Percentiles rank a stretch among this genome's conserved stretches.
These are phyloP conservation scores for Poecilia picta DNA, from an alignment of 2,797 vertebrate genomes.

Conservation along the genomic window DNA sequence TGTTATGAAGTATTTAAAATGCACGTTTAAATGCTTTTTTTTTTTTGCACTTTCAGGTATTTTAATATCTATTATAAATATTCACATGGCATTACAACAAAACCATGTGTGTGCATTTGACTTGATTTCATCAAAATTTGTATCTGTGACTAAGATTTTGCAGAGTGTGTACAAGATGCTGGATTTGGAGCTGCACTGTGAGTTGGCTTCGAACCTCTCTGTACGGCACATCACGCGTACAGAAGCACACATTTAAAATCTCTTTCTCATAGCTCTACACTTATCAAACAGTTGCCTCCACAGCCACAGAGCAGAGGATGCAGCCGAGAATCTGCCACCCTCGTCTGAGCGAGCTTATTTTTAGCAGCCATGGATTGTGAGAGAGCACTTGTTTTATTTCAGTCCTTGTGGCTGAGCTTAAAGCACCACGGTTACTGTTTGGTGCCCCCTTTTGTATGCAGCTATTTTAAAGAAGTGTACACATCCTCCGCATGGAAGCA, in stretches of 20 bases:
- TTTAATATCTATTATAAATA: slow-evolving; percentile 41
- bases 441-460: slow-evolving; percentile 63
- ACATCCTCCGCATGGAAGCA: slow-evolving; percentile 67
- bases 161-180: slow-evolving; percentile 7
- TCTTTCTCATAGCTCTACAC: slow-evolving; percentile 50
- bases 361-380: slow-evolving; percentile 78
- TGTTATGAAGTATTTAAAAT: slow-evolving; percentile 80
- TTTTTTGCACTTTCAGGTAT: slow-evolving; percentile 51
- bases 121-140: slow-evolving; percentile 10
- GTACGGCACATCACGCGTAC: slow-evolving; percentile 26
- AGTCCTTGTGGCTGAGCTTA: slow-evolving; percentile 72
- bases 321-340: slow-evolving; percentile 73
- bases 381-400: slow-evolving; percentile 81
- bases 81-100: neutral
- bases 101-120: slow-evolving; percentile 14
- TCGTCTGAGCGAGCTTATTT: slow-evolving; percentile 78
- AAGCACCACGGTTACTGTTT: slow-evolving; percentile 73
- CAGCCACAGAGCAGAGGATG: slow-evolving; percentile 64
- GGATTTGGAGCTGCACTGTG: slow-evolving; percentile 15
- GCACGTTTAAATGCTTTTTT: slow-evolving; percentile 71
- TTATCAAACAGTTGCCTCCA: slow-evolving; percentile 71
- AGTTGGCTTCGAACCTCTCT: slow-evolving; percentile 36
- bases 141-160: slow-evolving; percentile 8
- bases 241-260: slow-evolving; percentile 49
- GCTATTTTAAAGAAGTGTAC: slow-evolving; percentile 69